Base-by-base conservation (phyloP, 2,888 invertebrate species). In the Sclerodermus sp. region DNA sequence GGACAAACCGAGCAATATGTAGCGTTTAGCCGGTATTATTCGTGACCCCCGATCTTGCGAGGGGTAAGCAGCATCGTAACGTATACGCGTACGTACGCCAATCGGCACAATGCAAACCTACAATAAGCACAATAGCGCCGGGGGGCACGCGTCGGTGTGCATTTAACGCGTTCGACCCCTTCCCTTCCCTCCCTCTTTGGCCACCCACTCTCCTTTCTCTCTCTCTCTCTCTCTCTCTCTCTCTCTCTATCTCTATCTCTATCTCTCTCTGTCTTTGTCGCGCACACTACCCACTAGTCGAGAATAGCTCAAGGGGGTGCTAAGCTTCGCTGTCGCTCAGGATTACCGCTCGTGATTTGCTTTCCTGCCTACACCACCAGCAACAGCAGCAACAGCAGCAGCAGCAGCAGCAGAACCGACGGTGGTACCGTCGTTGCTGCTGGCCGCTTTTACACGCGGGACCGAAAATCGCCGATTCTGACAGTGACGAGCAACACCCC, bases 1-100 rank as follows among this genome's bases (percentile, higher is more conserved):
- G 62, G 64, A 66, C 71, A 68, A 70, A 72, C 70, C 72, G 68
- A 72, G 74, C 76, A 77, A 77, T 77, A 76, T 75, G 76, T 74
- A 74, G 73, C 77, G 69, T 77, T 77, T 75, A 77, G 72, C 70
- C 56, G 67, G 70, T 60, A 70, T 73, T 73, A 73, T 73, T 68
- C 57, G 59, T 51, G 63, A 63, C 63, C 63, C 61, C 59, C 14
- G 31, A 40, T 32, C n/a, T 36, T 40, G 41, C 41, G 31, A 30
- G 17, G 45, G 17, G 45, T 14, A 49, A 31, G 40, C 16, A 37
- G 18, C 47, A 29, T 41, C 47, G 46, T 57, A 52, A 57, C 48
- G 23, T 23, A 23, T 23, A 23, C 23, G 23, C 46, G 51, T 46
- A 8, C 46, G 51, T 46, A 55, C 43, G 43, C 23, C 23, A 53